Conservation (phyloP, 2,888 invertebrate genomes). For the Lathronympha strigana region DNA sequence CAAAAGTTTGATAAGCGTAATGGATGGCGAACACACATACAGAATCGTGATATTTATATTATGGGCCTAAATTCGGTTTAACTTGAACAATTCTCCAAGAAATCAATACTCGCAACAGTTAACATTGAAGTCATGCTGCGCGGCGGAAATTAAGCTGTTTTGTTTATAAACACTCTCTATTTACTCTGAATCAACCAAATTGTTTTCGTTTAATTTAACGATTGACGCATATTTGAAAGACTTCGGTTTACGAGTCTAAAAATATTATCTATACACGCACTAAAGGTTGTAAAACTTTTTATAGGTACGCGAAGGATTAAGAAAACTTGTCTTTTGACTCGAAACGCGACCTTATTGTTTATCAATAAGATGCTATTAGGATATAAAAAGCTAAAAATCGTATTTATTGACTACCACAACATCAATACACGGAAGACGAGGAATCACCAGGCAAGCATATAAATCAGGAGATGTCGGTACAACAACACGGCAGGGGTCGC, state of each 20-base stretch:
- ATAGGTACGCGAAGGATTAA: conserved; percentile 31
- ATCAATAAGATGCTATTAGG: background rate
- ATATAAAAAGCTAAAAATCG: background rate
- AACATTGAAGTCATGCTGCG: background rate
- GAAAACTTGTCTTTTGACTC: background rate
- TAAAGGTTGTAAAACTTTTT: conserved; percentile 27
- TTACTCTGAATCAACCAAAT: conserved; percentile 19
- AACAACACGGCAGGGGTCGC: conserved; percentile 65
- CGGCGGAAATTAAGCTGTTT: conserved; percentile 18
- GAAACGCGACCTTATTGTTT: background rate
- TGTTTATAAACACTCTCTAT: conserved; percentile 23
- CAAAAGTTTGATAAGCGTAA: conserved; percentile 19
- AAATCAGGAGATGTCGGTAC: conserved; percentile 71
- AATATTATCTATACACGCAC: conserved; percentile 33
- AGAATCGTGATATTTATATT: background rate
- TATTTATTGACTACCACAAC: background rate
- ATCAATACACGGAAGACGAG: conserved; percentile 44
- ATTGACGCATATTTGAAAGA: conserved; percentile 5
- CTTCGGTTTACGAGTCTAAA: conserved; percentile 29
- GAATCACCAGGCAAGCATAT: conserved; percentile 69
- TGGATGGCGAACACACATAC: conserved; percentile 3
- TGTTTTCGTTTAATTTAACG: conserved; percentile 16
- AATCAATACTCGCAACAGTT: conserved; percentile 12
- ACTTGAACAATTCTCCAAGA: background rate
- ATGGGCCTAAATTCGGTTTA: background rate